phyloP scores from a whole-genome alignment of 2,113 vertebrate species.

The Chunga burmeisteri region DNA sequence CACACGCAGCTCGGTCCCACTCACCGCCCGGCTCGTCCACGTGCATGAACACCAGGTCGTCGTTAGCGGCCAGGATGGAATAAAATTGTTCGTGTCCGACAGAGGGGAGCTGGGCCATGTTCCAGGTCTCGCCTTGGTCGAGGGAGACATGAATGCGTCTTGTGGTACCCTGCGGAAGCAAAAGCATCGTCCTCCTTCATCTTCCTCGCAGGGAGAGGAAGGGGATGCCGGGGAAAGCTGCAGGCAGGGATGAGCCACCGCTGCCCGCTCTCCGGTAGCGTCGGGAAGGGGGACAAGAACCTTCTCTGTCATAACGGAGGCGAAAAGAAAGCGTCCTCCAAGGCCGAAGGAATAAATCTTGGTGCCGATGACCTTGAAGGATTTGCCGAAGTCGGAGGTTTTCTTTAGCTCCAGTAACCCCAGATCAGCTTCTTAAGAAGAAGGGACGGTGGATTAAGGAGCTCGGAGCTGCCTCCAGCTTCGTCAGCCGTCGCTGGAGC shows the following conservation, averaged over 20 bases:
- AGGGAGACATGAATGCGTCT: constrained; percentile 88
- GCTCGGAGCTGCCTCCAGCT: neutral
- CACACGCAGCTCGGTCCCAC: neutral
- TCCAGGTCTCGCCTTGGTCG: constrained; percentile 88
- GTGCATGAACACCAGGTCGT: constrained; percentile 95
- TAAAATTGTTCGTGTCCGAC: constrained; percentile 95
- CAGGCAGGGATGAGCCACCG: neutral
- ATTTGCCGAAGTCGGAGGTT: constrained; percentile 81
- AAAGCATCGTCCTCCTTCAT: no score
- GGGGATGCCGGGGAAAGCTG: neutral
- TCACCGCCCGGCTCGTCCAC: constrained; percentile 91
- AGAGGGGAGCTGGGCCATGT: constrained; percentile 91
- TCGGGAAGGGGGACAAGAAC: constrained; percentile 53
- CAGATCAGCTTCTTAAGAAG: constrained; percentile 81
- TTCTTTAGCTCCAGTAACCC: constrained; percentile 83
- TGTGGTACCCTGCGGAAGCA: constrained; percentile 74
- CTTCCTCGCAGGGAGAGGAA: neutral
- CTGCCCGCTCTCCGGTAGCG: neutral
- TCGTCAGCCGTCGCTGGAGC: neutral
- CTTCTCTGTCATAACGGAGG: constrained; percentile 90
- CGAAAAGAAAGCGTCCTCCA: constrained; percentile 89
- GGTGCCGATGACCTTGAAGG: constrained; percentile 80
- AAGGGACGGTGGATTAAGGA: constrained; percentile 38
- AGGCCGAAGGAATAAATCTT: constrained; percentile 91
- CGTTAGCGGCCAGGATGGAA: constrained; percentile 89